Base-by-base conservation (phyloP, 2,888 invertebrate species). In the Scaptomyza tumidula region DNA sequence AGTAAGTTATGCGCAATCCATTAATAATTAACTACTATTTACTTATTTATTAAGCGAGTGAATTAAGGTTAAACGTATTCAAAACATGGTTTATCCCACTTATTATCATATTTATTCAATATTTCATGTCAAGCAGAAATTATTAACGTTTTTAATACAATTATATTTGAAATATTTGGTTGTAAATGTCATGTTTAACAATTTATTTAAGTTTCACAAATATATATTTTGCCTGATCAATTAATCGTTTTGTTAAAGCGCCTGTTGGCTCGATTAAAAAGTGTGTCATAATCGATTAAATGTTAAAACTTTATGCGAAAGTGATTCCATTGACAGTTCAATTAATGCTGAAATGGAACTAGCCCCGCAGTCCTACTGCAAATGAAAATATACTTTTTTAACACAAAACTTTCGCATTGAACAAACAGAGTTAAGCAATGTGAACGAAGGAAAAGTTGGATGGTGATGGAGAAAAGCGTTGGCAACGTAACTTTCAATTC, bases 401-500 rank as follows among this genome's bases (percentile, higher is more conserved):
- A 33, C 10, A 16, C 3, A 37, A 19, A 57, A 62, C 41, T 49
- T 48, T 16, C 43, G 9, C 48, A 44, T 31, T 6, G 31, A 27
- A 29, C 43, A 52, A 50, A 56, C 13, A 24, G n/a, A 24, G n/a
- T 54, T 45, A 13, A 19, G 33, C 13, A 60, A 11, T 39, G 46
- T 16, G 14, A 7, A 35, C 10, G 14, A 1, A 10, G 10, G 7
- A 13, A 37, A 29, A 29, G 14, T 27, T 33, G n/a, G n/a, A n/a
- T n/a, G n/a, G n/a, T n/a, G 13, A 6, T n/a, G 27, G n/a, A 27
- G n/a, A 19, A 3, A 56, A 31, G 10, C 50, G 46, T 53, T 24
- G 81, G 80, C 72, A 72, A 57, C 55, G 83, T 83, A 84, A 84
- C 85, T 95, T 94, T 97, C 97, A 97, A 97, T 97, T 97, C 97